These are phyloP conservation scores for Cephalopachus bancanus DNA, from an alignment of 2,797 vertebrate species.

Conservation along the genomic window DNA sequence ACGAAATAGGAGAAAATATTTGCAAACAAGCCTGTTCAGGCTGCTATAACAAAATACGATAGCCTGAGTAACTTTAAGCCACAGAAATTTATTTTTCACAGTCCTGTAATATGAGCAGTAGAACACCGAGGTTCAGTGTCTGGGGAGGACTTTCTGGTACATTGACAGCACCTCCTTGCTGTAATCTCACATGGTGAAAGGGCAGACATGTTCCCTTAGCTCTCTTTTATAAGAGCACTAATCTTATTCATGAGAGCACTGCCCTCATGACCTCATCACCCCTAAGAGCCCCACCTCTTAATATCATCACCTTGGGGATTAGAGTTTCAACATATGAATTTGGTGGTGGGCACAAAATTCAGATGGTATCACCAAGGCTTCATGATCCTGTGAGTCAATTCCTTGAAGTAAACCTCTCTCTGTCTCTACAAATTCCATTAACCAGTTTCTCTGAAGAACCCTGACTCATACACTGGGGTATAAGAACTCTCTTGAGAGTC, in stretches of 20 bases:
- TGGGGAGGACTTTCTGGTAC: neutral
- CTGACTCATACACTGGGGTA: neutral
- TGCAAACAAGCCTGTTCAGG: neutral
- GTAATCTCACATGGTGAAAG: neutral
- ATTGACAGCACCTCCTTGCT: too few species aligned
- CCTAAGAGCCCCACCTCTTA: neutral
- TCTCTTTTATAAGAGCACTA: neutral
- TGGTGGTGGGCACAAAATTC: neutral
- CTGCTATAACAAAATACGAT: too few species aligned
- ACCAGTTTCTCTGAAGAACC: neutral
- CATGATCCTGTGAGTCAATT: neutral
- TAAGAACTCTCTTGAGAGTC: neutral
- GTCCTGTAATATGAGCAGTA: neutral
- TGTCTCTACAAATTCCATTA: neutral
- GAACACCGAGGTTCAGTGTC: neutral
- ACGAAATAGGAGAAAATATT: neutral
- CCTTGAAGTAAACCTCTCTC: neutral
- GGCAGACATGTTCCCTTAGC: neutral
- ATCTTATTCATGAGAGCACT: neutral
- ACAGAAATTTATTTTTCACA: neutral
- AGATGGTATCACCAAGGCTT: neutral
- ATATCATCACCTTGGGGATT: neutral
- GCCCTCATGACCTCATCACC: too few species aligned
- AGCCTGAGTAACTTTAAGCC: too few species aligned
- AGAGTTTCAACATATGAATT: neutral